Base-by-base conservation (phyloP, 35 echinoderm and acorn worm genomes). In the Heliocidaris tuberculata region DNA sequence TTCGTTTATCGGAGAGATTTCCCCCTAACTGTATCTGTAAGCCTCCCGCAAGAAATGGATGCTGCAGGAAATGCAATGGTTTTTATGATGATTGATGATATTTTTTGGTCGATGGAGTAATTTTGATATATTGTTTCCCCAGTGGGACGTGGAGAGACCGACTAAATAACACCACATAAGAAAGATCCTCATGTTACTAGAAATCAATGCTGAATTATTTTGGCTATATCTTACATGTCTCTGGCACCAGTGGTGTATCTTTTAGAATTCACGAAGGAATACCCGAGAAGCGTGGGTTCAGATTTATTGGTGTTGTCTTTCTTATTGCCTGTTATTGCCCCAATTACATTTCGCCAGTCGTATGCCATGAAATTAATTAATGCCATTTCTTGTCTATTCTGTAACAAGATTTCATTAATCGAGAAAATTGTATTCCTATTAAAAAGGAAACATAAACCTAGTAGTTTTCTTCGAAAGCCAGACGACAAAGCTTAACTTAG, bases 191-290 rank as follows among this genome's bases (percentile, higher is more conserved):
- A 24, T n/a, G 27, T 78, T 78, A 27, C 27, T 78, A 24, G 21
- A 78, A 78, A 78, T 78, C 65, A n/a, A 78, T 78, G 65, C 27
- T 78, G 65, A 78, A 71, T 71, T 71, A 71, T 78, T 78, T 27
- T 78, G 2, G 65, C 19, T 19, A 78, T 78, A 78, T 78, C 27
- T 78, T 78, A 78, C 65, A 78, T 78, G 60, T 70, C 24, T 70
- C 2, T 13, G 27, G 27, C 13, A 61, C 17, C 8, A 10, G 50
- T 52, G 50, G 13, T 52, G 52, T 56, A 56, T 56, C 52, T 56
- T 56, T 10, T 56, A 56, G 52, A 1, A 56, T 15, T 0, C 10
- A 56, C 52, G 10, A 56, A 56, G 52, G 52, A 56, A 56, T 56
- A 11, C 52, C 6, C 15, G 52, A 56, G 9, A 11, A 15, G 52